These are phyloP conservation scores for Odontesthes bonariensis DNA, from an alignment of 2,113 vertebrate species.

Conservation along the genomic window DNA sequence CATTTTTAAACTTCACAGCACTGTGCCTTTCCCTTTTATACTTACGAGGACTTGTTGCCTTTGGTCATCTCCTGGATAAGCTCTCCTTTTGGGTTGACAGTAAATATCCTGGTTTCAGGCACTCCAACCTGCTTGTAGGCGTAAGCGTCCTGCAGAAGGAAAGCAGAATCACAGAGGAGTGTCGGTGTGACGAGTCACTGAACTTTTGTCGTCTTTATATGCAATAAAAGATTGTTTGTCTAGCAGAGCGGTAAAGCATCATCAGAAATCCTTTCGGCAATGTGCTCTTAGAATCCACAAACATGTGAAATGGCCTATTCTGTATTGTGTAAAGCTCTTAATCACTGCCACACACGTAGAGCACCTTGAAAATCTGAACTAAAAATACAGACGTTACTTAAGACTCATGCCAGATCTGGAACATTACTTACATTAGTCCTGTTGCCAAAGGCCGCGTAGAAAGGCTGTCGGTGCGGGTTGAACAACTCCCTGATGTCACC, in stretches of 20 bases:
- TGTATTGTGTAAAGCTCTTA: not conserved
- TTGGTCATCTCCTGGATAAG: slow-evolving; percentile 89
- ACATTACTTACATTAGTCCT: slow-evolving; percentile 84
- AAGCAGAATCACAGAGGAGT: not conserved
- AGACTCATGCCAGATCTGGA: not conserved
- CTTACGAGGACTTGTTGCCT: slow-evolving; percentile 92
- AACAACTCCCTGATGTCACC: slow-evolving; percentile 91
- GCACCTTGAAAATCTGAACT: not conserved
- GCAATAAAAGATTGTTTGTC: not conserved
- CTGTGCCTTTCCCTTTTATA: not conserved
- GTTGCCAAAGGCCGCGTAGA: slow-evolving; percentile 95
- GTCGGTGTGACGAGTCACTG: not conserved
- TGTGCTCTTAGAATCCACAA: slow-evolving; percentile 3
- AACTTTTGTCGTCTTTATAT: not conserved
- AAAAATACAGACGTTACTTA: not conserved
- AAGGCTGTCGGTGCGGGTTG: slow-evolving; percentile 81
- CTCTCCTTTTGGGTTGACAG: slow-evolving; percentile 93
- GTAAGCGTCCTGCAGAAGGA: slow-evolving; percentile 79
- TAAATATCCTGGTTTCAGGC: slow-evolving; percentile 88
- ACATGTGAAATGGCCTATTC: not conserved
- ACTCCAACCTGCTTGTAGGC: slow-evolving; percentile 92
- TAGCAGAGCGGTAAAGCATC: not conserved
- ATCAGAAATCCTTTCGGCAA: slow-evolving; percentile 9
- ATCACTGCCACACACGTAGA: not conserved
- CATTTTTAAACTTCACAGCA: too few relatives aligned